Conservation (phyloP, 2,888 invertebrate species). For the Hololepta plana region DNA sequence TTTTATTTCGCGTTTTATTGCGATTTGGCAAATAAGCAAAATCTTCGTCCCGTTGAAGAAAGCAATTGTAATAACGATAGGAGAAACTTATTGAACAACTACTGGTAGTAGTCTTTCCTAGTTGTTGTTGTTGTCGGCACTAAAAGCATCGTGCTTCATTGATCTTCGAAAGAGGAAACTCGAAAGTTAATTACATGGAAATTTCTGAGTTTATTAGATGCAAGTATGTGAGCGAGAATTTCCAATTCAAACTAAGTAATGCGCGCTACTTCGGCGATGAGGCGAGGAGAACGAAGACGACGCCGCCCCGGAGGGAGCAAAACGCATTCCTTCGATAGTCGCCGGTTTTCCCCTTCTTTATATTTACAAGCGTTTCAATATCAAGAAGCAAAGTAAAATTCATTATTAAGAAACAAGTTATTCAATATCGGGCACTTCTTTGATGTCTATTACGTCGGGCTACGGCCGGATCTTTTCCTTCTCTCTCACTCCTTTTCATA, state of each 20-base stretch:
- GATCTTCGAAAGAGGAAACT: constrained; percentile 19
- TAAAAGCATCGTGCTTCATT: constrained; percentile 18
- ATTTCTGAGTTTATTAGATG: constrained; percentile 29
- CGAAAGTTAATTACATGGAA: constrained; percentile 29
- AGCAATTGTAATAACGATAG: too few relatives aligned
- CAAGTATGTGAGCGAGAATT: constrained; percentile 30
- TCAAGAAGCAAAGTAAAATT: constrained; percentile 18
- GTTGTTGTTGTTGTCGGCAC: too few relatives aligned
- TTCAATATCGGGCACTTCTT: constrained; percentile 22
- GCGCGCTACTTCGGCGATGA: constrained; percentile 15
- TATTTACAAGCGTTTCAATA: constrained; percentile 8
- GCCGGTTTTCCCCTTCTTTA: constrained; percentile 5
- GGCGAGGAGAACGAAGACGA: constrained; percentile 1
- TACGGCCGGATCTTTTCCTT: too few relatives aligned
- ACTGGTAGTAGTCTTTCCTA: too few relatives aligned
- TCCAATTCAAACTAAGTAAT: constrained; percentile 28
- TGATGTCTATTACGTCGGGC: constrained; percentile 20
- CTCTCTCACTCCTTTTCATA: too few relatives aligned
- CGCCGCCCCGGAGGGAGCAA: constrained; percentile 4
- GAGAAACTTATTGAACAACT: too few relatives aligned
- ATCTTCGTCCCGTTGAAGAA: too few relatives aligned
- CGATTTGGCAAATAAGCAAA: too few relatives aligned
- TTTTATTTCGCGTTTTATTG: too few relatives aligned
- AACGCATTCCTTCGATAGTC: constrained; percentile 11
- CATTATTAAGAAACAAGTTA: constrained; percentile 27